Conservation (phyloP, 2,888 invertebrate species). For the Hanleya hanleyi region DNA sequence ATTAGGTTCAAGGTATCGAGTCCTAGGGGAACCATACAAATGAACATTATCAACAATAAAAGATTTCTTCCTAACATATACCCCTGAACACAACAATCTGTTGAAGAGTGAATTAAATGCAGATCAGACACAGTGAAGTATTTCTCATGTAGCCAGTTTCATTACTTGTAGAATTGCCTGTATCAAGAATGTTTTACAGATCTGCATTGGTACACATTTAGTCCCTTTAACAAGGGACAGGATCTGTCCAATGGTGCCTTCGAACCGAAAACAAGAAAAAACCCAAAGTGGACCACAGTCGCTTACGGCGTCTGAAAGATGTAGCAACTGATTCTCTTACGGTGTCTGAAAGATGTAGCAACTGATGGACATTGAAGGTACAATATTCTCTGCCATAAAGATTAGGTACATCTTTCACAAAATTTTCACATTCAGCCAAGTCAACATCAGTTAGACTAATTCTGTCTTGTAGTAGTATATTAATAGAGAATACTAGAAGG, state of each 20-base stretch:
- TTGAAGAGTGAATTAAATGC: neutral
- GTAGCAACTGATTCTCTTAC: conserved; percentile 4
- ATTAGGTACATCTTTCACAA: neutral
- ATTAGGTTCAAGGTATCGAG: no score
- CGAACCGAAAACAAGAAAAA: neutral
- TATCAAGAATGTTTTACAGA: neutral
- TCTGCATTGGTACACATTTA: conserved; percentile 4
- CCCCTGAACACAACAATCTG: neutral
- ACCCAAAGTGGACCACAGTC: conserved; percentile 1
- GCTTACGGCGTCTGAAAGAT: neutral
- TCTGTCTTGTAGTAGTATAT: conserved; percentile 1
- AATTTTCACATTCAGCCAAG: neutral
- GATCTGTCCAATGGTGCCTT: neutral
- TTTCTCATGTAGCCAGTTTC: no score
- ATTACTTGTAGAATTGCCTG: neutral
- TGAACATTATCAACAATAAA: neutral
- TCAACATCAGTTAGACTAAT: neutral
- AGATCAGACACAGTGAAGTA: neutral
- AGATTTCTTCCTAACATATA: neutral
- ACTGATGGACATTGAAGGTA: conserved; percentile 15
- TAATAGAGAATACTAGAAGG: neutral
- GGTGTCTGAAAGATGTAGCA: neutral
- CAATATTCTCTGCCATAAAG: neutral
- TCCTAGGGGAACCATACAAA: neutral
- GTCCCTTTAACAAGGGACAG: conserved; percentile 1